These are phyloP conservation scores for Drosophila subquinaria DNA, from an alignment of 2,888 invertebrate species.

Conservation along the genomic window DNA sequence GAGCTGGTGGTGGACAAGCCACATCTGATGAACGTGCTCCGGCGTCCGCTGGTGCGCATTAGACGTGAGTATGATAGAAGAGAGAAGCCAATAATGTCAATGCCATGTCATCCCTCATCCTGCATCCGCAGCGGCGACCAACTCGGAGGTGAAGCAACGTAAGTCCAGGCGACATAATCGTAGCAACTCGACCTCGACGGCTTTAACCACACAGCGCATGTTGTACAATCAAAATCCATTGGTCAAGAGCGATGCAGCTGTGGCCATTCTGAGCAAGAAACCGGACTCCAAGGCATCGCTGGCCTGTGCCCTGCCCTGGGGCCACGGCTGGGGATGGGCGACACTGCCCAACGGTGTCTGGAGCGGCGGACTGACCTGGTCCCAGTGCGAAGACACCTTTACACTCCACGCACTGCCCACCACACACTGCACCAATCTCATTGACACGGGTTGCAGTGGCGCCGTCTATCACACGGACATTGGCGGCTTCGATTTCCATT, in stretches of 20 bases:
- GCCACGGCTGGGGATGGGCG: slow-evolving; percentile 92
- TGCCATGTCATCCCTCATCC: too few species aligned
- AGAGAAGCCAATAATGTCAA: too few species aligned
- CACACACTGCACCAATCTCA: slow-evolving; percentile 88
- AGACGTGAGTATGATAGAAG: slow-evolving; percentile 87
- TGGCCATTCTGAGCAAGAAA: slow-evolving; percentile 85
- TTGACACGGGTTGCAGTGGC: slow-evolving; percentile 87
- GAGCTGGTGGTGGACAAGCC: slow-evolving; percentile 91
- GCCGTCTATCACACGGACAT: slow-evolving; percentile 89
- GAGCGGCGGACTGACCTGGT: slow-evolving; percentile 89
- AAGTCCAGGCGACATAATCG: slow-evolving; percentile 76
- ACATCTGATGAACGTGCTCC: slow-evolving; percentile 88
- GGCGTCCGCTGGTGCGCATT: slow-evolving; percentile 88
- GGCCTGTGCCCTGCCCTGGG: slow-evolving; percentile 87
- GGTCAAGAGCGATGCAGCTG: slow-evolving; percentile 85
- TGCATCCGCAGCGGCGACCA: slow-evolving; percentile 86
- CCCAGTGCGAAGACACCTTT: slow-evolving; percentile 89
- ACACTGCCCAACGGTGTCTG: slow-evolving; percentile 89
- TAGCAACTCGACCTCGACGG: slow-evolving; percentile 61
- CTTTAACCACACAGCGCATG: slow-evolving; percentile 70
- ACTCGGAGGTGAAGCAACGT: slow-evolving; percentile 86
- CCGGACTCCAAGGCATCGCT: slow-evolving; percentile 84
- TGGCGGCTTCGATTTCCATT: slow-evolving; percentile 87
- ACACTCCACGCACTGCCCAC: slow-evolving; percentile 89
- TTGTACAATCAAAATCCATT: slow-evolving; percentile 82